phyloP scores from a whole-genome alignment of 2,113 vertebrate species.

The Callopanchax toddi region DNA sequence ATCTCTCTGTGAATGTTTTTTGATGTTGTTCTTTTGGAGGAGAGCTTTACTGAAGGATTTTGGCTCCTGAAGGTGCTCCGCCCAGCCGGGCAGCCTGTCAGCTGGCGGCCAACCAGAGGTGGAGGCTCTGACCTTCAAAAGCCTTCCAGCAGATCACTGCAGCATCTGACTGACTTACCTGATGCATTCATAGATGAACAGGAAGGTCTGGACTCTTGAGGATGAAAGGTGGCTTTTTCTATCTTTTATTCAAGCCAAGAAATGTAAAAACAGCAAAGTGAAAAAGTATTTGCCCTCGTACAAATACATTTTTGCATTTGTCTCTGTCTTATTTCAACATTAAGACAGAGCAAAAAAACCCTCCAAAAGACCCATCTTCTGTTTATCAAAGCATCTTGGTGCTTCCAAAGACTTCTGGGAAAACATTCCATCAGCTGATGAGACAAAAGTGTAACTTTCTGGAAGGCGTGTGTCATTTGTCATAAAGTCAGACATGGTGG shows the following conservation, averaged over 20 bases:
- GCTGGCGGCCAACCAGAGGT: slow-evolving; percentile 67
- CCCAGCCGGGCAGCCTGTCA: slow-evolving; percentile 62
- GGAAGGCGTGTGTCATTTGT: too few species aligned
- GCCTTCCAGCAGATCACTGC: slow-evolving; percentile 58
- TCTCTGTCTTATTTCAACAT: too few species aligned
- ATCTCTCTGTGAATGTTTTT: slow-evolving; percentile 1
- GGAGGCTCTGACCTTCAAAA: slow-evolving; percentile 75
- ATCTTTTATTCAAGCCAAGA: neutral
- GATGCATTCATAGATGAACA: slow-evolving; percentile 22
- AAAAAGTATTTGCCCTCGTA: too few species aligned
- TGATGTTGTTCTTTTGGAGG: slow-evolving; percentile 27
- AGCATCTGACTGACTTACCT: slow-evolving; percentile 56
- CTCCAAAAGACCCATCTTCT: too few species aligned
- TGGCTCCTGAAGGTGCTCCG: slow-evolving; percentile 49
- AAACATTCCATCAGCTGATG: too few species aligned
- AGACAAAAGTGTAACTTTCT: too few species aligned
- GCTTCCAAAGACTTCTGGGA: too few species aligned
- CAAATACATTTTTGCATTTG: too few species aligned
- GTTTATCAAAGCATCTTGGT: too few species aligned
- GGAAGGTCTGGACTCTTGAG: neutral
- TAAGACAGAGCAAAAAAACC: too few species aligned
- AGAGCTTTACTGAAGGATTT: slow-evolving; percentile 28
- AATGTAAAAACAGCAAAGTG: slow-evolving; percentile 2
- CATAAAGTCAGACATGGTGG: too few species aligned
- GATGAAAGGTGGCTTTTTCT: neutral